These are phyloP conservation scores for Drosophila auraria DNA, from an alignment of 1,140 invertebrate species.

Conservation along the genomic window DNA sequence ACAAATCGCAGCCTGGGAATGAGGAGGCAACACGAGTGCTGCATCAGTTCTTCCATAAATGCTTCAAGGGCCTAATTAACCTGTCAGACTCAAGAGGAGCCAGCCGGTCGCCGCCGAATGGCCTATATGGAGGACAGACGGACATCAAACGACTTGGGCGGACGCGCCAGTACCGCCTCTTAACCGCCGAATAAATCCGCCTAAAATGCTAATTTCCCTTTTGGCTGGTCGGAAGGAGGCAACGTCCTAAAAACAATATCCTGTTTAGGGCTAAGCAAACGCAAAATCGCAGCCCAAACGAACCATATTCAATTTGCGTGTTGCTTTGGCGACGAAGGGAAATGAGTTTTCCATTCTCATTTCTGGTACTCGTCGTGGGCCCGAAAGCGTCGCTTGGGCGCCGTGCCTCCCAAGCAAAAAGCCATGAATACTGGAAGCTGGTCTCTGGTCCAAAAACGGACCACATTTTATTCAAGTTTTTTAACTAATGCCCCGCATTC, in stretches of 20 bases:
- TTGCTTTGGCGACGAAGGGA: constrained; percentile 45
- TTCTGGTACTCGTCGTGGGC: constrained; percentile 7
- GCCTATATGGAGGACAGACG: constrained; percentile 11
- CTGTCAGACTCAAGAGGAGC: constrained; percentile 58
- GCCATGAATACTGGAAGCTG: constrained; percentile 28
- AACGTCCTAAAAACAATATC: constrained; percentile 60
- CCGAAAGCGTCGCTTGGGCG: not conserved
- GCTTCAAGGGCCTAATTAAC: constrained; percentile 58
- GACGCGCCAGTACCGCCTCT: constrained; percentile 23
- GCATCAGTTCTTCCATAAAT: constrained; percentile 4
- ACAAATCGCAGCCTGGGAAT: not conserved
- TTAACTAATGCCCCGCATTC: constrained; percentile 61
- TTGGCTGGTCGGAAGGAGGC: constrained; percentile 10
- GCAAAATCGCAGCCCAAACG: constrained; percentile 31
- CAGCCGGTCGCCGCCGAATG: constrained; percentile 11
- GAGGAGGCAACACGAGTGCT: not conserved
- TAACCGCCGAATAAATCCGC: constrained; percentile 39
- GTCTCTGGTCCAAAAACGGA: constrained; percentile 14
- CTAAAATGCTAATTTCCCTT: constrained; percentile 70
- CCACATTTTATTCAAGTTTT: constrained; percentile 50
- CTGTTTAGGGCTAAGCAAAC: constrained; percentile 57
- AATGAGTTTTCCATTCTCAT: constrained; percentile 60
- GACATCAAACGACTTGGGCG: constrained; percentile 59
- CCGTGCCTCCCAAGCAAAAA: not conserved
- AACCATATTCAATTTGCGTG: constrained; percentile 54